A percentile compares a stretch with the other conserved stretches of the same genome.
Evolutionary conservation across 2,797 vertebrate species (phyloP).

Genomic region (Eulemur albifrons): DNA sequence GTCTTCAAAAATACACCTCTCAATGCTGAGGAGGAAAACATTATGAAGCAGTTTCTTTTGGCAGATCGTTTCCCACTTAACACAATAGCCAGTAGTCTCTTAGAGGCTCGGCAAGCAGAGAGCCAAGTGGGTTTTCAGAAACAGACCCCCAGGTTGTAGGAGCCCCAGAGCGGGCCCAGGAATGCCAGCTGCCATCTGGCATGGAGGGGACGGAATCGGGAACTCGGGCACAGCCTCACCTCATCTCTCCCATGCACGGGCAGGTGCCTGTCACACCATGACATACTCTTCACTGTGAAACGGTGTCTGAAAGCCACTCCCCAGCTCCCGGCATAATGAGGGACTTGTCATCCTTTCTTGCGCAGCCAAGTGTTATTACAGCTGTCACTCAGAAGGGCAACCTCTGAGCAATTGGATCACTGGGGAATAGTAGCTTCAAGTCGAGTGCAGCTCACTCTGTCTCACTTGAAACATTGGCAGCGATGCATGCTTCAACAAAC

Average conservation of each 20-base stretch:
- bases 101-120: neutral
- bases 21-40: neutral
- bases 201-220: fast-evolving
- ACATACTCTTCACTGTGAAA: neutral
- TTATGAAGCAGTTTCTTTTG: neutral
- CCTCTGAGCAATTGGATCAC: fast-evolving
- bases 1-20: neutral
- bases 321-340: no score
- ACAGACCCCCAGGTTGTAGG: neutral
- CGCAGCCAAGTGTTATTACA: fast-evolving
- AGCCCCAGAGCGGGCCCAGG: neutral
- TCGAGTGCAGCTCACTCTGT: neutral
- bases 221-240: neutral
- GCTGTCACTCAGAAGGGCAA: neutral
- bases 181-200: no score
- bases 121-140: neutral
- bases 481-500: no score
- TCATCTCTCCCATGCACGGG: neutral
- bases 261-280: no score
- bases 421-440: neutral
- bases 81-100: neutral
- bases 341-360: neutral
- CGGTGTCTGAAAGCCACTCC: neutral
- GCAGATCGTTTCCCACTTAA: neutral
- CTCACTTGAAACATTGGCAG: neutral